Evolutionary conservation across 2,888 invertebrate species (phyloP), one percentile per base, ranked within the genome.

Genomic region (Saturnia japonica): DNA sequence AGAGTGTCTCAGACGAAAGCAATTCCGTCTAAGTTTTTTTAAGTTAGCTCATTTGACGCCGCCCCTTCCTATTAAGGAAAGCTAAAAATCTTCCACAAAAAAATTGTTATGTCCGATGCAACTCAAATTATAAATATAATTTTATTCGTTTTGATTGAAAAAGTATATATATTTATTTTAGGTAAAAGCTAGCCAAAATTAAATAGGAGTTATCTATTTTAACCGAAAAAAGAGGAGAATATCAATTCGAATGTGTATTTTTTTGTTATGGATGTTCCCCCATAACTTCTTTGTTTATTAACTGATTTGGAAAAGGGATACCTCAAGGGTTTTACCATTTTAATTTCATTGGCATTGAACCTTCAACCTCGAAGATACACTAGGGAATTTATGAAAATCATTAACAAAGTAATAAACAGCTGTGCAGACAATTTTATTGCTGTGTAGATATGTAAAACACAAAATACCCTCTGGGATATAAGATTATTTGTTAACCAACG

Each of bases 1-100:
- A 88, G 83, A 85, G 82, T 80, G 85, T 84, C 85, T 88, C 85
- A 87, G 90, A 88, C 85, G 87, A 88, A 89, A 88, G 90, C 88
- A 88, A 91, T 92, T 90, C 88, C 86, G 81, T 83, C 84, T 85
- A 84, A 85, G 80, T 86, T 88, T 85, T 81, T 60, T 28, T 85
- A 82, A 82, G 78, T 79, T 81, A 83, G 79, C 82, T 84, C 81
- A 85, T 88, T 87, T 85, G 78, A 80, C 81, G 82, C 80, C 75
- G 72, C n/a, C n/a, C n/a, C n/a, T n/a, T 82, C 78, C 82, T 86
- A 86, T 85, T 85, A 85, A 80, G 79, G 73, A 72, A 76, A 78
- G 51, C 75, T 77, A 78, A 77, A 77, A 76, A 78, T 74, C 72
- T 74, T 77, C 76, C 74, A 64, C 4, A 47, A 66, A 66, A 42